Percentiles rank a stretch among this genome's conserved stretches.
Conservation (phyloP, 2,797 vertebrate species). For the Siniperca obscura region DNA sequence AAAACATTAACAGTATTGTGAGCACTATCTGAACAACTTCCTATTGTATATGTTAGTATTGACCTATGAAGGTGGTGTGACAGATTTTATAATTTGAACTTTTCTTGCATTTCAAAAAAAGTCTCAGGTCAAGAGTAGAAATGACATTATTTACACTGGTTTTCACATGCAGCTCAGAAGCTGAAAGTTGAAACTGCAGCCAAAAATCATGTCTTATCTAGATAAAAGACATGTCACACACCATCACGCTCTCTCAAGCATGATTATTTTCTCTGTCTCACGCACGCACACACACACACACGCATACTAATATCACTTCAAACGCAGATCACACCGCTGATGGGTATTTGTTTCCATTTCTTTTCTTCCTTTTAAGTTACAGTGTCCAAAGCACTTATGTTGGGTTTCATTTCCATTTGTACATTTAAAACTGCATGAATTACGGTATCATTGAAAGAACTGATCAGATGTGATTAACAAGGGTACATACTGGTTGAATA, state of each 20-base stretch:
- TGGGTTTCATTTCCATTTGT: constrained; percentile 67
- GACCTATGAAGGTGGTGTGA: constrained; percentile 69
- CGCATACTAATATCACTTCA: constrained; percentile 48
- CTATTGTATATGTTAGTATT: constrained; percentile 75
- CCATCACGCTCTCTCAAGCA: constrained; percentile 43
- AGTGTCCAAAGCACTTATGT: constrained; percentile 73
- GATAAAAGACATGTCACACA: constrained; percentile 69
- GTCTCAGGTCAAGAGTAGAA: constrained; percentile 84
- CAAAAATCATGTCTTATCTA: constrained; percentile 70
- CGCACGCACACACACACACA: constrained; percentile 29
- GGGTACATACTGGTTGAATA: constrained; percentile 67
- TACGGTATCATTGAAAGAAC: constrained; percentile 61
- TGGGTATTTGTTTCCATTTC: constrained; percentile 51
- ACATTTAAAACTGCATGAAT: constrained; percentile 72
- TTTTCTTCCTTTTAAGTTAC: constrained; percentile 69
- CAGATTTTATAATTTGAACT: constrained; percentile 67
- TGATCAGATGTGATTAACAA: constrained; percentile 68
- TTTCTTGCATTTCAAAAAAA: constrained; percentile 81
- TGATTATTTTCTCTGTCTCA: constrained; percentile 37
- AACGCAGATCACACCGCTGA: constrained; percentile 60
- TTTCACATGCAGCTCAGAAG: constrained; percentile 87
- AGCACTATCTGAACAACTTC: constrained; percentile 58
- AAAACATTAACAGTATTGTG: constrained; percentile 60
- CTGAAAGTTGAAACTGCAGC: constrained; percentile 80
- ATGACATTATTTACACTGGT: constrained; percentile 86